phyloP scores from a whole-genome alignment of 2,888 invertebrate genomes.

The Magallana nippona region DNA sequence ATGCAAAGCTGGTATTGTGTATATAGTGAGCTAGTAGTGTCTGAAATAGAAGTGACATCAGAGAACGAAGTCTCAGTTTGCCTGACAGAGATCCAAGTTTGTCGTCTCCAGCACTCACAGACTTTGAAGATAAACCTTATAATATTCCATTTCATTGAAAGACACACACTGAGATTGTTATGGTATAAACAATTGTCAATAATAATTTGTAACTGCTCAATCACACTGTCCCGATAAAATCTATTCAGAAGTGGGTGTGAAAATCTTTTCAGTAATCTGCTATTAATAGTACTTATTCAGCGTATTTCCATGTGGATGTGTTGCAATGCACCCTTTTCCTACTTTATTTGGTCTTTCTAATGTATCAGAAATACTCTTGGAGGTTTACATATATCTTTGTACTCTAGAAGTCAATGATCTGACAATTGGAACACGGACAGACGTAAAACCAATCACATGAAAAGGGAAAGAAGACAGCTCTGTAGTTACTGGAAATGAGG shows the following conservation, averaged over 20 bases:
- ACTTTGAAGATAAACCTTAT: not conserved
- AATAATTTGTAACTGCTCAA: slow-evolving; percentile 23
- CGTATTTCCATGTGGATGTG: not conserved
- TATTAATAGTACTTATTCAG: not conserved
- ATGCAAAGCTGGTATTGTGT: slow-evolving; percentile 12
- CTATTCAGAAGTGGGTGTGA: slow-evolving; percentile 13
- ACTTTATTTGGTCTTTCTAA: not conserved
- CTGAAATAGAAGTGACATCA: not conserved
- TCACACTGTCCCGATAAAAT: not conserved
- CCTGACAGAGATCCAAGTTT: not conserved
- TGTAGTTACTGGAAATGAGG: no score
- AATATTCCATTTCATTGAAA: slow-evolving; percentile 16
- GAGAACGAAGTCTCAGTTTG: not conserved
- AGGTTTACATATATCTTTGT: no score
- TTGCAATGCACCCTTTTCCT: not conserved
- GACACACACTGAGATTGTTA: not conserved
- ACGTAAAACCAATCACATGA: no score
- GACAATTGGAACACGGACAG: no score
- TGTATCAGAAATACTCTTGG: no score
- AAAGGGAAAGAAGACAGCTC: no score
- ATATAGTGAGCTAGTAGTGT: not conserved
- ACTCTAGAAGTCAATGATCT: no score
- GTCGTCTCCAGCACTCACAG: no score
- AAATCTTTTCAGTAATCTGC: slow-evolving; percentile 1
- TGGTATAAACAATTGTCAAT: not conserved